Base-by-base conservation (phyloP, 2,113 vertebrate genomes). In the Pelmatolapia mariae region DNA sequence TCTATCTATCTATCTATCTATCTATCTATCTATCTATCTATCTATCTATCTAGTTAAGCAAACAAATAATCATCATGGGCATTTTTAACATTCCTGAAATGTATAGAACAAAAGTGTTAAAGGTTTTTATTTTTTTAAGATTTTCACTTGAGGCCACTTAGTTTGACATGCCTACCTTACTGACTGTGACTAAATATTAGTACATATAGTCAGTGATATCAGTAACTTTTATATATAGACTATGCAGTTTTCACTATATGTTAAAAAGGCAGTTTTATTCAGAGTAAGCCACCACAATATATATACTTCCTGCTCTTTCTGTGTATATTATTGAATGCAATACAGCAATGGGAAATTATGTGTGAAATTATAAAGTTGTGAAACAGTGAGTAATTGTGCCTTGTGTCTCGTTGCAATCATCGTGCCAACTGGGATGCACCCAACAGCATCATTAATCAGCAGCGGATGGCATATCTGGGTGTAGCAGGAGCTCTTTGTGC, bases 391-490 rank as follows among this genome's bases (percentile, higher is more conserved):
- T 26, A 13, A 43, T 11, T 94, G 43, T 89, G 68, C 79, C 33
- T 18, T 92, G 79, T 87, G 59, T 83, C 33, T 24, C 82, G n/a
- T 80, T 87, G 81, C 79, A 31, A 12, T 86, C 15, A 7, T 53
- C n/a, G n/a, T 86, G 73, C 66, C 86, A 87, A 85, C 81, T 79
- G 31, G 86, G 83, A 91, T 85, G 52, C 54, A 82, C 66, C 82
- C 22, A 61, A 15, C 45, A 47, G 80, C 81, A 87, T 86, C 91
- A 94, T 94, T 86, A 85, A 92, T 94, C 86, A 94, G 81, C 66
- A 12, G 56, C 1, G n/a, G 85, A 56, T 89, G 89, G 56, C 92
- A 89, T 94, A 89, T 93, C 86, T 91, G 61, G 91, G 91, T 89
- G 50, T 63, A 89, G 81, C 80, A 91, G 80, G 76, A 88, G 86